Evolutionary conservation across 2,113 vertebrate species (phyloP).

Genomic region (Crotalus helleri): DNA sequence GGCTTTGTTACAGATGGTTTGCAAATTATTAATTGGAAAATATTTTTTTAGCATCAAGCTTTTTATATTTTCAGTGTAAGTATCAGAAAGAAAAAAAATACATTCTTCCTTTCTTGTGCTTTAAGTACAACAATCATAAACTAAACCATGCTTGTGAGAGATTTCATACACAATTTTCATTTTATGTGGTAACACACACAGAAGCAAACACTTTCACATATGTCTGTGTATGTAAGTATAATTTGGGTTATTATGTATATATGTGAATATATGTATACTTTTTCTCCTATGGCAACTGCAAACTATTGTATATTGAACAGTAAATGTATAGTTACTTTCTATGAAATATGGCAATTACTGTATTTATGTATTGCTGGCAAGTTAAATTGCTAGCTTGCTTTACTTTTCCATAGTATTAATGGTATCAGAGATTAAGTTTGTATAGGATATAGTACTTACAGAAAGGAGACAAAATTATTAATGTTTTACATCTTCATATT

Average conservation of each 20-base stretch:
- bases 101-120: not conserved
- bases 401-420: constrained; percentile 19
- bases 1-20: not conserved
- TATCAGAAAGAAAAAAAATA: not conserved
- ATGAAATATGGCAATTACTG: constrained; percentile 1
- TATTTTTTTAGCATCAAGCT: not conserved
- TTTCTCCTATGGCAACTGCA: constrained; percentile 8
- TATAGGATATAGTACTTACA: not conserved
- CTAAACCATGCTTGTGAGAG: not conserved
- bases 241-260: not conserved
- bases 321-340: constrained; percentile 13
- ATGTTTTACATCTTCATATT: not conserved
- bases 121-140: not conserved
- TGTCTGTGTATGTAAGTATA: not conserved
- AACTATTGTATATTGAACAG: not conserved
- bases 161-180: not conserved
- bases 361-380: not conserved
- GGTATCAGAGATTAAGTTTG: constrained; percentile 5
- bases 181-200: not conserved
- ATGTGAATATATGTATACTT: not conserved
- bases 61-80: not conserved
- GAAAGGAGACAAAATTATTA: constrained; percentile 4
- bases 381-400: constrained; percentile 5
- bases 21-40: not conserved
- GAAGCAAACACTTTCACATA: not conserved